Base-by-base conservation (phyloP, 2,797 vertebrate genomes). In the Gymnodraco acuticeps region DNA sequence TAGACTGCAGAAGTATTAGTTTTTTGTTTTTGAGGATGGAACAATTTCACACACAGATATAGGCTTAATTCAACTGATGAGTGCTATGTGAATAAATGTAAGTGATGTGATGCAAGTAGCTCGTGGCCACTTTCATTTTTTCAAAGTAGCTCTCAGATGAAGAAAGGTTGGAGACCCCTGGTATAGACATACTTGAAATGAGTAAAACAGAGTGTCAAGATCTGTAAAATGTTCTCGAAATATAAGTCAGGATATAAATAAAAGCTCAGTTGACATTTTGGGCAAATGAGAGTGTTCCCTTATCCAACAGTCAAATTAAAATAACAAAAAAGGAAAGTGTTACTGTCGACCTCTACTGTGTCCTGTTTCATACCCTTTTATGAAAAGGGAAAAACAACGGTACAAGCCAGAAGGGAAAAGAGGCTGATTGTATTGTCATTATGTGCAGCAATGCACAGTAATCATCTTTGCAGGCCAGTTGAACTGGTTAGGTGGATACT, bases 401-500 rank as follows among this genome's bases (percentile, higher is more conserved):
- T 1, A 17, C 5, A 1, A 63, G 9, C 33, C 33, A 38, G 6
- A 38, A 38, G 6, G 33, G 66, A 27, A 70, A 64, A 17, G 10
- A 3, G 7, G 20, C 17, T 43, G 13, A 62, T 60, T 67, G 60
- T 60, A 80, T 82, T 84, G 74, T 54, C 52, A 81, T 87, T 82
- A 62, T 70, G 46, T 56, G 65, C 75, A 73, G 63, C 47, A 56
- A 64, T 51, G 47, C 69, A 45, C 56, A 62, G 47, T 80, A 77
- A 78, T 87, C 68, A 71, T 80, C n/a, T 73, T 20, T 81, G 38
- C 56, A 73, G 78, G 67, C 70, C 54, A 56, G 81, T 42, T 67
- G 48, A 82, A 80, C 66, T 74, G 67, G 47, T 67, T 41, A 70
- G 62, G n/a, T n/a, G n/a, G 85, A 82, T 85, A 67, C 72, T 31